Evolutionary conservation across 2,888 invertebrate species (phyloP).

Genomic region (Agrochola lota): DNA sequence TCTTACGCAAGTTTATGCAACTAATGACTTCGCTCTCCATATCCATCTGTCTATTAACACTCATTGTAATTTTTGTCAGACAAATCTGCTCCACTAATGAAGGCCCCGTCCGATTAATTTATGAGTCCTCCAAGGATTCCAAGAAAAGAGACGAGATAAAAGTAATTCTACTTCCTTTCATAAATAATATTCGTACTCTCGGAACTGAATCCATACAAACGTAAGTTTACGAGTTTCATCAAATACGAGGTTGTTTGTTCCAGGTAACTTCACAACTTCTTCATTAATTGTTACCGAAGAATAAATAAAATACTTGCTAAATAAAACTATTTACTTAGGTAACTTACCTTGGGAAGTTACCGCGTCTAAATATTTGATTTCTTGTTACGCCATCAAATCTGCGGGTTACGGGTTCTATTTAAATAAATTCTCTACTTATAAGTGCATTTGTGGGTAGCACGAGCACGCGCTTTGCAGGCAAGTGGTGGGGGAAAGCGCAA

Average conservation of each 20-base stretch:
- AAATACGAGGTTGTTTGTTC: constrained; percentile 28
- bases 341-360: constrained; percentile 7
- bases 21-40: constrained; percentile 2
- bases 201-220: constrained; percentile 36
- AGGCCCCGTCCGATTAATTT: constrained; percentile 31
- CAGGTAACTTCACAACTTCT: constrained; percentile 26
- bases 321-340: constrained; percentile 17
- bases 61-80: constrained; percentile 36
- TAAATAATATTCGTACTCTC: constrained; percentile 29
- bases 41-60: constrained; percentile 16
- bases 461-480: constrained; percentile 1
- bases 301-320: constrained; percentile 18
- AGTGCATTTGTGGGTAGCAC: constrained; percentile 35
- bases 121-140: constrained; percentile 28
- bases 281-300: constrained; percentile 26
- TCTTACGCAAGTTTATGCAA: not conserved
- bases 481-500: constrained; percentile 38
- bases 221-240: constrained; percentile 45
- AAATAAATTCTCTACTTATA: constrained; percentile 18
- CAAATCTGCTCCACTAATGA: constrained; percentile 39
- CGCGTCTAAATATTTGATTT: constrained; percentile 51
- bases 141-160: constrained; percentile 22
- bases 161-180: constrained; percentile 30
- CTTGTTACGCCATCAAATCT: constrained; percentile 33
- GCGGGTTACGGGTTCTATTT: constrained; percentile 31